Evolutionary conservation across 2,888 invertebrate genomes (phyloP), one percentile per base, ranked within the genome.

Genomic region (Melanostoma scalare): DNA sequence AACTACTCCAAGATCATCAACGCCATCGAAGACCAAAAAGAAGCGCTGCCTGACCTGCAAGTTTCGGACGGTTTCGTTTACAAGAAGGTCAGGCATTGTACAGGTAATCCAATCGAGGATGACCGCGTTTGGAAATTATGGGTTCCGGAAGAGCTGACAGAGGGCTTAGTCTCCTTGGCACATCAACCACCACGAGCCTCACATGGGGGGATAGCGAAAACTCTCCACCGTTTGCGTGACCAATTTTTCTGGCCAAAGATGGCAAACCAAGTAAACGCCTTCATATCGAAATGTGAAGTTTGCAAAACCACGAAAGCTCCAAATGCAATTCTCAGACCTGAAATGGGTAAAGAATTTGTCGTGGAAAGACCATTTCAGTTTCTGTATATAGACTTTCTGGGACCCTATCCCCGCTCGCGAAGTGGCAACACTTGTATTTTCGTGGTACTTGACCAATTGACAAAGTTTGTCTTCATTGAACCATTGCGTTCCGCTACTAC

Each of bases 351-450:
- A 40, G 55, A 31, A 0, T 42, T 60, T 3, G 40, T 50, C 0
- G 56, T 65, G 0, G 31, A 67, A 2, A 10, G 80, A n/a, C 76
- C 86, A 1, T 80, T 85, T 46, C 80, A 86, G 20, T 61, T 72
- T 8, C 1, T 86, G 0, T 82, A 74, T 40, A 36, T 86, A 0
- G 82, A 86, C 20, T 79, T 86, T 9, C 20, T 75, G 4, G 78
- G 85, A 6, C 85, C 86, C 0, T 86, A 86, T 36, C 84, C 86
- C 0, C 8, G 85, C 2, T 80, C 86, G 0, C 80, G 73, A 20
- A 9, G n/a, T 2, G 86, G 82, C 4, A 71, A 86, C 44, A 71
- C 65, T 20, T 20, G 38, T 38, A 38, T 38, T 1, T 38, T 38
- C 6, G 38, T 38, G 5, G 6, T 2, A 38, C 38, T 38, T 6